Evolutionary conservation across 2,797 vertebrate species (phyloP).

Genomic region (Morelia viridis): DNA sequence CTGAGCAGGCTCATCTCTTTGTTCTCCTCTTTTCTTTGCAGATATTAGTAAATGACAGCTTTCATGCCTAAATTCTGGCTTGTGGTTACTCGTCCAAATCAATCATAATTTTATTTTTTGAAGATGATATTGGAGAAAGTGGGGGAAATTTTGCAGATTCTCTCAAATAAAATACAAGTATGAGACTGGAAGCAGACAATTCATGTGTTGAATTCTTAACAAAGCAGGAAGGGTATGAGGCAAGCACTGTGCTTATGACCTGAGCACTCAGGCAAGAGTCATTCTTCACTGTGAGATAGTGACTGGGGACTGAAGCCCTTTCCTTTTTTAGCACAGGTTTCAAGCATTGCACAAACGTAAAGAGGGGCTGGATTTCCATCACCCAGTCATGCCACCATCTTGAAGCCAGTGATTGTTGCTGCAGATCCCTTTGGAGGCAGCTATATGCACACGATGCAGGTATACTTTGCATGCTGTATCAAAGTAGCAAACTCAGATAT

Average conservation of each 20-base stretch:
- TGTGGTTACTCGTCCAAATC: background rate
- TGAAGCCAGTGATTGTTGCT: background rate
- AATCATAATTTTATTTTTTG: background rate
- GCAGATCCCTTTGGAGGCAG: background rate
- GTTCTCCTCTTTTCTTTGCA: background rate
- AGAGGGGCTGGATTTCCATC: background rate
- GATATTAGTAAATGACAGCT: background rate
- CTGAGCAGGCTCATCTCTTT: background rate
- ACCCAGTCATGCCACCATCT: background rate
- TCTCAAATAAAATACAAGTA: background rate
- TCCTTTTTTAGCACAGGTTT: background rate
- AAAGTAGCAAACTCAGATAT: background rate
- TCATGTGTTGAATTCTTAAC: background rate
- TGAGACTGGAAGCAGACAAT: background rate
- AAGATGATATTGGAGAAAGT: background rate
- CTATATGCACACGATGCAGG: background rate
- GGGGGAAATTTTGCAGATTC: background rate
- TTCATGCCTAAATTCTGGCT: background rate
- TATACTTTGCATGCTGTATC: background rate
- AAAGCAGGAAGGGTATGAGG: background rate
- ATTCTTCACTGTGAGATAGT: background rate
- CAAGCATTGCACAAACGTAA: background rate
- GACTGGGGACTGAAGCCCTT: background rate
- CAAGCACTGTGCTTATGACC: background rate
- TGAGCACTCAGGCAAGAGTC: background rate